Evolutionary conservation across 2,888 invertebrate species (phyloP), one percentile per base, ranked within the genome.

Genomic region (Trisateles emortualis): DNA sequence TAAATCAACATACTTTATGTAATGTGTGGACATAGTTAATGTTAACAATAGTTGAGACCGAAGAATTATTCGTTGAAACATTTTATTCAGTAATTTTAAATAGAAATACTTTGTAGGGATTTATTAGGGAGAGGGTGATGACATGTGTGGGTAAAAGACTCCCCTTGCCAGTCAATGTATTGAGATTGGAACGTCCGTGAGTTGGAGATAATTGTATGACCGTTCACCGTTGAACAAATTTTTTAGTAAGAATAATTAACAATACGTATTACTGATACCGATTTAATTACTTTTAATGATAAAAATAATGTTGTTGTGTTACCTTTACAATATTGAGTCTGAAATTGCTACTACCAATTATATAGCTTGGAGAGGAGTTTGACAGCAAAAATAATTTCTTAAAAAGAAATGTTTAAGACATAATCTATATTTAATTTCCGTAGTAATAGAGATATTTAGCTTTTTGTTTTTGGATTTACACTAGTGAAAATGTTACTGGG

Each of bases 171-270:
- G n/a, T n/a, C n/a, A n/a, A n/a, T n/a, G n/a, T n/a, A n/a, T n/a
- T n/a, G n/a, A n/a, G n/a, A n/a, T n/a, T n/a, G n/a, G n/a, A n/a
- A n/a, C n/a, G n/a, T n/a, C n/a, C n/a, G n/a, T n/a, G n/a, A n/a
- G n/a, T n/a, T n/a, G n/a, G n/a, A n/a, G n/a, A n/a, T n/a, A n/a
- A n/a, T n/a, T n/a, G n/a, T n/a, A n/a, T n/a, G n/a, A n/a, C n/a
- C n/a, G n/a, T n/a, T 49, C 48, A 57, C 19, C 13, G n/a, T 13
- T 49, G n/a, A 45, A 29, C 24, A 49, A 48, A 30, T 44, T 30
- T 33, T 11, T 13, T 33, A 14, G 11, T 11, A 11, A 11, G 33
- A n/a, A n/a, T n/a, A n/a, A n/a, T n/a, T n/a, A n/a, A n/a, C n/a
- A n/a, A n/a, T n/a, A n/a, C n/a, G n/a, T n/a, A n/a, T n/a, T n/a